Evolutionary conservation across 1,140 invertebrate species (phyloP).

Genomic region (Colletes latitarsis): DNA sequence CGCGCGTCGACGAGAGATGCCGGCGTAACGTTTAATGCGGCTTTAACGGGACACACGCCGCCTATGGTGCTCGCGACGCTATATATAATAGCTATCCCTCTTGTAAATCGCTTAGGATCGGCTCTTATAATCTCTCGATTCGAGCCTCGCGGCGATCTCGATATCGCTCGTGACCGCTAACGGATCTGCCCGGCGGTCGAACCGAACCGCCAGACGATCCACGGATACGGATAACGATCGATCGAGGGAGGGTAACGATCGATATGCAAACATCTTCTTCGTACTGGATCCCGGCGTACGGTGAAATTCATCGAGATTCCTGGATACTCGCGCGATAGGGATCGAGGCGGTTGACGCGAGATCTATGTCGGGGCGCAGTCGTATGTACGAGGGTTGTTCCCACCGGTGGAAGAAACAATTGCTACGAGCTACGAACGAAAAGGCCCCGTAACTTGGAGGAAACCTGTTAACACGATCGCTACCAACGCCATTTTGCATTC

Average conservation of each 20-base stretch:
- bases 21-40: slow-evolving; percentile 42
- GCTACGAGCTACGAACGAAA: neutral
- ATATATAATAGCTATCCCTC: slow-evolving; percentile 37
- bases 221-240: slow-evolving; percentile 12
- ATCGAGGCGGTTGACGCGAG: neutral
- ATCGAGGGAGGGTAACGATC: slow-evolving; percentile 11
- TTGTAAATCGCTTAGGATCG: slow-evolving; percentile 55
- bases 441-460: too few species aligned
- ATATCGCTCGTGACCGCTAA: slow-evolving; percentile 54
- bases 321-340: slow-evolving; percentile 25
- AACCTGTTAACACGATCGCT: too few species aligned
- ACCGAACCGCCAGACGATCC: slow-evolving; percentile 7
- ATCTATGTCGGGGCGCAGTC: neutral
- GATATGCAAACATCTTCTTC: slow-evolving; percentile 17
- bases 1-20: neutral
- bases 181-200: slow-evolving; percentile 19
- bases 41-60: slow-evolving; percentile 38
- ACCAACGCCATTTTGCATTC: too few species aligned
- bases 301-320: slow-evolving; percentile 18
- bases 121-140: slow-evolving; percentile 56
- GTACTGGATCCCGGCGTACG: neutral
- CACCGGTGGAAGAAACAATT: neutral
- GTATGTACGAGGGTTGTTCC: neutral
- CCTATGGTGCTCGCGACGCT: slow-evolving; percentile 20
- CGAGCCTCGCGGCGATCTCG: slow-evolving; percentile 46